Evolutionary conservation across 2,797 vertebrate species (phyloP).

Genomic region (Tangara arthus): DNA sequence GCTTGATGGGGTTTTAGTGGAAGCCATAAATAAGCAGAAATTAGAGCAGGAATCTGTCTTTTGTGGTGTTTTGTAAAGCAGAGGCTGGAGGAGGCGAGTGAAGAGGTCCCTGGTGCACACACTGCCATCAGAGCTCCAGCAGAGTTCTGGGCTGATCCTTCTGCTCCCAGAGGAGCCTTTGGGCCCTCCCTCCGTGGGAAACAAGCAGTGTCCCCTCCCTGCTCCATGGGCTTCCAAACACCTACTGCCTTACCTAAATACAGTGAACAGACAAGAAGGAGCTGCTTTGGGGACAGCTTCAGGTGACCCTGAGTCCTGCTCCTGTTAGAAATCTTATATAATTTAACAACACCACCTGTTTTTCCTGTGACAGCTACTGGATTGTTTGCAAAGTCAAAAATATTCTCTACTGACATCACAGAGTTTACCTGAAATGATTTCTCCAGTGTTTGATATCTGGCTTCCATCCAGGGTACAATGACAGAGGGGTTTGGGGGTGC

Average conservation of each 20-base stretch:
- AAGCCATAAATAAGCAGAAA: neutral
- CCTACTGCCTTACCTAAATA: neutral
- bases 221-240: neutral
- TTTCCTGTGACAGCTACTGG: neutral
- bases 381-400: neutral
- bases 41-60: neutral
- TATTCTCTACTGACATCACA: neutral
- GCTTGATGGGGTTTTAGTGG: neutral
- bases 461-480: neutral
- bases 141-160: neutral
- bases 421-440: neutral
- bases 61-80: neutral
- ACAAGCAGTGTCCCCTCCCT: neutral
- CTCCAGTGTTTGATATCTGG: neutral
- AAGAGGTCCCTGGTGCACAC: neutral
- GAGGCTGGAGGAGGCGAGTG: neutral
- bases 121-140: neutral
- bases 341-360: neutral
- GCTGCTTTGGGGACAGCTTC: neutral
- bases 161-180: neutral
- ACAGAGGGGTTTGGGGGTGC: neutral
- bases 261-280: neutral
- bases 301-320: neutral
- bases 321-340: neutral
- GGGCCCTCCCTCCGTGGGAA: neutral